Conservation (phyloP, 2,797 vertebrate species). For the Schizothorax lantsangensis region DNA sequence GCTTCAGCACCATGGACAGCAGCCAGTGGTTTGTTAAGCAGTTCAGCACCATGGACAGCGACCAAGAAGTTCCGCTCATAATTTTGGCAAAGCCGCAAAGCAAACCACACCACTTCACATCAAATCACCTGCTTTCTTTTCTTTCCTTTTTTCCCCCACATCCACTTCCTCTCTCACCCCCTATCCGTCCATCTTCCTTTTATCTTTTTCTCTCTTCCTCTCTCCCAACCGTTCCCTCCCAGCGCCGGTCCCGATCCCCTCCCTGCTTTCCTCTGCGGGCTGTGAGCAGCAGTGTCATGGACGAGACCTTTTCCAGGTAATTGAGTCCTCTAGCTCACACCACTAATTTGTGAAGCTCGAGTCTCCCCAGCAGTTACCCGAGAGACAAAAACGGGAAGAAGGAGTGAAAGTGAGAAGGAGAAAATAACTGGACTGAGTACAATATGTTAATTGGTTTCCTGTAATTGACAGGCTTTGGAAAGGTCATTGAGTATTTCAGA, state of each 20-base stretch:
- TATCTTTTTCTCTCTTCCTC: slow-evolving; percentile 51
- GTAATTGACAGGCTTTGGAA: slow-evolving; percentile 76
- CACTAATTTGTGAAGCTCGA: slow-evolving; percentile 78
- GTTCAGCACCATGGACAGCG: slow-evolving; percentile 38
- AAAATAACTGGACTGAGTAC: slow-evolving; percentile 76
- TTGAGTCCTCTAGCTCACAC: slow-evolving; percentile 81
- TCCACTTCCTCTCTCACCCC: slow-evolving; percentile 39
- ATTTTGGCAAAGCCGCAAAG: slow-evolving; percentile 40
- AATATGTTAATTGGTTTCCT: slow-evolving; percentile 82
- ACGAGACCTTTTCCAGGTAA: slow-evolving; percentile 70
- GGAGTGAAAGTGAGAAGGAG: slow-evolving; percentile 56
- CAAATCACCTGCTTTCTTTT: slow-evolving; percentile 33
- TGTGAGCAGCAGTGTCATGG: slow-evolving; percentile 70
- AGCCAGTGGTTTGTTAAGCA: slow-evolving; percentile 42
- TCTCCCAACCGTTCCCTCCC: slow-evolving; percentile 28
- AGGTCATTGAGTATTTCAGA: slow-evolving; percentile 70
- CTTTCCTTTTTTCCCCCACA: slow-evolving; percentile 64
- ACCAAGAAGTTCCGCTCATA: slow-evolving; percentile 12
- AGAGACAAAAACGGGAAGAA: slow-evolving; percentile 68
- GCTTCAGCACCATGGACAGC: slow-evolving; percentile 39
- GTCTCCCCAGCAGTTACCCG: slow-evolving; percentile 73
- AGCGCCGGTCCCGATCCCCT: slow-evolving; percentile 33
- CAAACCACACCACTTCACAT: slow-evolving; percentile 40
- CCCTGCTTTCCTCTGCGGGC: slow-evolving; percentile 65
- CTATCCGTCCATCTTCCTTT: slow-evolving; percentile 31